Base-by-base conservation (phyloP, 2,888 invertebrate species). In the Fragum fragum region DNA sequence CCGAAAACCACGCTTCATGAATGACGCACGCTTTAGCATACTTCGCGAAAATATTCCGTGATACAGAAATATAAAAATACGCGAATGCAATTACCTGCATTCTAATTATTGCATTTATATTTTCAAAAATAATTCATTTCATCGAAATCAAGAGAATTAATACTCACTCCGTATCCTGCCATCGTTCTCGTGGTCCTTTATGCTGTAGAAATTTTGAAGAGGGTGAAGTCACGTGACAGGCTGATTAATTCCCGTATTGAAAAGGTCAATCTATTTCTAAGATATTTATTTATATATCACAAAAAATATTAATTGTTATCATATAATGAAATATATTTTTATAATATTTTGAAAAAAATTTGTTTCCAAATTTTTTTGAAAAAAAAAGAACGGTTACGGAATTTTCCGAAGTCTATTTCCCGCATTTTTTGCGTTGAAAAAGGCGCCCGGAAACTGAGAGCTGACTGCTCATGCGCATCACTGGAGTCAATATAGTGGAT, bases 91-190 rank as follows among this genome's bases (percentile, higher is more conserved):
- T n/a, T n/a, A n/a, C n/a, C n/a, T n/a, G n/a, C n/a, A n/a, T n/a
- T n/a, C n/a, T n/a, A n/a, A n/a, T n/a, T n/a, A n/a, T n/a, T n/a
- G n/a, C n/a, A n/a, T n/a, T n/a, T n/a, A n/a, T n/a, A n/a, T n/a
- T n/a, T n/a, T n/a, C n/a, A n/a, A n/a, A n/a, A n/a, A n/a, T n/a
- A n/a, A n/a, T n/a, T n/a, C n/a, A n/a, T n/a, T n/a, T n/a, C n/a
- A n/a, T n/a, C n/a, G n/a, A n/a, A n/a, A n/a, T n/a, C n/a, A n/a
- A n/a, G n/a, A n/a, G n/a, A n/a, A n/a, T n/a, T n/a, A n/a, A n/a
- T 36, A 69, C 80, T 80, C 73, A 80, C 80, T 52, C 79, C 79
- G 76, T 73, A 80, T 23, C 76, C 80, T 76, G 76, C 80, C 80
- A 80, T 80, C 39, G 73, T 75, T 18, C 52, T 66, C 66, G 66